phyloP scores from a whole-genome alignment of 2,113 vertebrate species.

The Crotalus horridus region DNA sequence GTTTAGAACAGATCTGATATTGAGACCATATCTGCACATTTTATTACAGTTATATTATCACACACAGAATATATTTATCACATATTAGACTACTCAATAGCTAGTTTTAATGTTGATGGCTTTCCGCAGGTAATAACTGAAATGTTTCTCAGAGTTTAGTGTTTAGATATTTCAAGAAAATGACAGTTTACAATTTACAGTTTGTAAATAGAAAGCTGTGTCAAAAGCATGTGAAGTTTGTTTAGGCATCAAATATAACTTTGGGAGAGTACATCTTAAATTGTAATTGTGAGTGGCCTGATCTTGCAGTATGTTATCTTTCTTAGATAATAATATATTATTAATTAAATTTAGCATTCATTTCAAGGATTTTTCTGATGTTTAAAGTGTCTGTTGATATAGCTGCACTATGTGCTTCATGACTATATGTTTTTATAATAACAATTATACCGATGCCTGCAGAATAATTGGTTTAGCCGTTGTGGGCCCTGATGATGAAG shows the following conservation, averaged over 20 bases:
- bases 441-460: constrained; percentile 53
- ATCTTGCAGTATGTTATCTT: neutral
- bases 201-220: neutral
- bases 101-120: neutral
- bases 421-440: constrained; percentile 21
- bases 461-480: constrained; percentile 52
- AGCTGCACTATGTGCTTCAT: constrained; percentile 32
- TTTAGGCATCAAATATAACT: neutral
- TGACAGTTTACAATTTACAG: neutral
- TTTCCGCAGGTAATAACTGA: neutral
- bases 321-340: neutral
- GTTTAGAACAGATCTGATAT: neutral
- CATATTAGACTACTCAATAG: neutral
- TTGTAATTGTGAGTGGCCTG: neutral
- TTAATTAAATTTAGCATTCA: constrained; percentile 6
- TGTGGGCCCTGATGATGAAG: constrained; percentile 49
- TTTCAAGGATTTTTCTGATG: constrained; percentile 10
- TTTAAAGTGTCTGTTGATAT: neutral
- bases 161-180: too few species aligned
- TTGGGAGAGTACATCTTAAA: too few species aligned
- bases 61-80: neutral
- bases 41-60: neutral
- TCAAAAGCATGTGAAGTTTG: neutral
- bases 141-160: neutral
- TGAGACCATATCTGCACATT: neutral